These are phyloP conservation scores for Pherbina coryleti DNA, from an alignment of 2,888 invertebrate species.

Conservation along the genomic window DNA sequence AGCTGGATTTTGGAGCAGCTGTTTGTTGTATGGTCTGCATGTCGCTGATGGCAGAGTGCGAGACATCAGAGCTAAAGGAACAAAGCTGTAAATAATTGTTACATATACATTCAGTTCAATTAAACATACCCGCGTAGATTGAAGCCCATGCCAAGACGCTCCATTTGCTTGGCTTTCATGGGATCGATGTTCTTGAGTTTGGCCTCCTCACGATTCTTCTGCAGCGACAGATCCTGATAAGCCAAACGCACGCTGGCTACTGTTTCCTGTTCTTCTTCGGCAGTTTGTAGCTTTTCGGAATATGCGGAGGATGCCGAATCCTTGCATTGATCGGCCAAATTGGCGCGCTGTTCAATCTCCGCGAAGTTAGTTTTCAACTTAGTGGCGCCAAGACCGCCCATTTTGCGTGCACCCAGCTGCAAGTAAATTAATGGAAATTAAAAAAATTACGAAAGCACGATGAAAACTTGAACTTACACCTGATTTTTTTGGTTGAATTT, in stretches of 20 bases:
- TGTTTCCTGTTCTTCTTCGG: constrained; percentile 78
- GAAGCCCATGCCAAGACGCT: constrained; percentile 94
- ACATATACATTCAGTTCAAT: not conserved
- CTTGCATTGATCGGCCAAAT: constrained; percentile 83
- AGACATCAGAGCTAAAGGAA: constrained; percentile 71
- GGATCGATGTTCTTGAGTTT: constrained; percentile 81
- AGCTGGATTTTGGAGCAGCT: constrained; percentile 64
- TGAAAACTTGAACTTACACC: constrained; percentile 72
- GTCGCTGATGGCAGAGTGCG: constrained; percentile 89
- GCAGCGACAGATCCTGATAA: constrained; percentile 81
- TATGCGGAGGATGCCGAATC: constrained; percentile 55
- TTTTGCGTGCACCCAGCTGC: constrained; percentile 87
- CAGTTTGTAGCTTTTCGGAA: constrained; percentile 63
- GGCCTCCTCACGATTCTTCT: constrained; percentile 80
- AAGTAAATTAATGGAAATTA: constrained; percentile 44
- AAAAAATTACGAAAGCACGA: not conserved
- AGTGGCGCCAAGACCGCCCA: constrained; percentile 90
- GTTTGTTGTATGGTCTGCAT: constrained; percentile 95
- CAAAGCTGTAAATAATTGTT: constrained; percentile 31
- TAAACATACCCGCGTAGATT: constrained; percentile 59
- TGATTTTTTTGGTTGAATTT: constrained; percentile 77
- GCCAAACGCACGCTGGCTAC: constrained; percentile 79
- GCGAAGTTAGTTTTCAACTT: constrained; percentile 95
- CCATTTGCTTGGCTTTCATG: constrained; percentile 87
- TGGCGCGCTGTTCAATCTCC: constrained; percentile 92